Base-by-base conservation (phyloP, 2,888 invertebrate species). In the Diarsia dahlii region DNA sequence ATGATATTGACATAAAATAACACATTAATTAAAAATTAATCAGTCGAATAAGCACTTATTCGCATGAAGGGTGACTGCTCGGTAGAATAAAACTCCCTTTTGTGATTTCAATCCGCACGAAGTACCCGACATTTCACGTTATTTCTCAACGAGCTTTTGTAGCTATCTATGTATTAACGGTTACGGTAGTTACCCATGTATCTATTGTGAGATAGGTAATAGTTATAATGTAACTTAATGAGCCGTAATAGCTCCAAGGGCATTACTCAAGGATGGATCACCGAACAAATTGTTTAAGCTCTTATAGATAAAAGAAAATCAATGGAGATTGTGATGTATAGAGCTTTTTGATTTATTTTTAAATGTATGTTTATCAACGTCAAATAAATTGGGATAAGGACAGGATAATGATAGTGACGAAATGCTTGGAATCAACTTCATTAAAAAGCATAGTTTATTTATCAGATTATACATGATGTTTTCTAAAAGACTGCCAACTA, bases 201-300 rank as follows among this genome's bases (percentile, higher is more conserved):
- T 12, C 46, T 68, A 52, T 60, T 62, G 62, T 58, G 20, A 63
- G 52, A 34, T 69, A 83, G 69, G 63, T 75, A 72, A 65, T 74
- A 72, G 72, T 74, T 73, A 63, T 79, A 68, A 48, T 67, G 52
- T 70, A 39, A 79, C 66, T 58, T 82, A 84, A 81, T 84, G 79
- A 76, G 69, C 58, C 63, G 54, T 74, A 74, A 71, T 84, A 83
- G 68, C 76, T 74, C 45, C 76, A 84, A 74, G 80, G 84, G 72
- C 67, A 76, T 82, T 76, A 77, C 80, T 71, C 78, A 69, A 84
- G 82, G 76, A 84, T 84, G 71, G 85, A 74, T 84, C 82, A 84
- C 63, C 71, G 76, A 84, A 84, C 84, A 84, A 72, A 84, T 84
- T 75, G 81, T 78, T 84, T 74, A 65, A 78, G 72, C 74, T 74